Base-by-base conservation (phyloP, 2,797 vertebrate species). In the Nyctalus aviator region DNA sequence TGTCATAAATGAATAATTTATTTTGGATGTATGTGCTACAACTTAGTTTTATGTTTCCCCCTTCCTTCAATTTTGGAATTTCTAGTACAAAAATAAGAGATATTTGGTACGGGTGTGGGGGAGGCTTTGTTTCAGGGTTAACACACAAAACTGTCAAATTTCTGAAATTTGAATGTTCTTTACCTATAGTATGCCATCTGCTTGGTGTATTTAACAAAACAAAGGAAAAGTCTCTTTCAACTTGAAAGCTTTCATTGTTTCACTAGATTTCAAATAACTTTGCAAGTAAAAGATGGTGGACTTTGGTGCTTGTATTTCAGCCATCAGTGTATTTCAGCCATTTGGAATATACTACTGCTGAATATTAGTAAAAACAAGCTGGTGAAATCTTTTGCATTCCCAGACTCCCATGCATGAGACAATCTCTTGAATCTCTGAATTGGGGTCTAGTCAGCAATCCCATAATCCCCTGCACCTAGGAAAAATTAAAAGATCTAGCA, bases 61-160 rank as follows among this genome's bases (percentile, higher is more conserved):
- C 83, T 91, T 93, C 3, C 21, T 73, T 64, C 81, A 83, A 21
- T 77, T 88, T n/a, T 69, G 23, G 12, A 44, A 73, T 69, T 35
- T 87, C 68, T 30, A 0, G 21, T 25, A 9, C 62, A 82, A 81
- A 90, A 91, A 48, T 17, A 1, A 4, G 59, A 96, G n/a, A 23
- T 68, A 81, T 95, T 17, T 94, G 79, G 12, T 6, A 5, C 12
- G 59, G 27, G 59, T 30, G 5, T 13, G 2, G 6, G 25, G 9
- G 81, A 41, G 62, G 62, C 82, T 97, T 90, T 41, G 64, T 84
- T 93, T 35, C 12, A 55, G 68, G 48, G 84, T 90, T 69, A 72
- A 37, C 35, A 6, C 32, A 75, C 64, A 64, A 96, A 93, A 93
- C 32, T 79, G 81, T 79, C 79, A 83, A 90, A 93, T 77, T 96